These are phyloP conservation scores for Hycleus phaleratus DNA, from an alignment of 1,140 invertebrate genomes.

Conservation along the genomic window DNA sequence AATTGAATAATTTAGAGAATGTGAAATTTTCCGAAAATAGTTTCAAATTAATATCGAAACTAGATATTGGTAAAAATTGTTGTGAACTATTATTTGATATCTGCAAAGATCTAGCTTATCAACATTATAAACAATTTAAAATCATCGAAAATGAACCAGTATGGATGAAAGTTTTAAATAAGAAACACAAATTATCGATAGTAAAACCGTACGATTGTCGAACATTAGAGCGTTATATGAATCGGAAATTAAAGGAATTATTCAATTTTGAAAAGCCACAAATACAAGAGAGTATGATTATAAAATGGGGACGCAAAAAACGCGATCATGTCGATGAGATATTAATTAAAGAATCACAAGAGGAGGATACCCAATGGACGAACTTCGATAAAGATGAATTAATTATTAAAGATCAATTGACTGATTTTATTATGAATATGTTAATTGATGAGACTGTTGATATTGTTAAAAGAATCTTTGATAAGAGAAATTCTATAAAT, in stretches of 20 bases:
- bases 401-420: constrained; percentile 59
- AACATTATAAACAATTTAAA: constrained; percentile 43
- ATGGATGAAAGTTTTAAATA: constrained; percentile 45
- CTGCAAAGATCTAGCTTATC: constrained; percentile 53
- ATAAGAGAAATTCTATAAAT: neutral
- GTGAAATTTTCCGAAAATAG: constrained; percentile 40
- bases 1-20: constrained; percentile 39
- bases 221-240: constrained; percentile 46
- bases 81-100: constrained; percentile 56
- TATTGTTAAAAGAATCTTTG: constrained; percentile 21
- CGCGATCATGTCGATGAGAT: constrained; percentile 65
- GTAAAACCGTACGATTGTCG: constrained; percentile 41
- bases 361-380: constrained; percentile 64
- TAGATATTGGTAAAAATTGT: constrained; percentile 41
- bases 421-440: constrained; percentile 54
- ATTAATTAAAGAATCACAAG: constrained; percentile 57
- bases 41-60: constrained; percentile 26
- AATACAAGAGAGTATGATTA: constrained; percentile 50
- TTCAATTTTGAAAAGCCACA: constrained; percentile 50
- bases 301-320: constrained; percentile 60
- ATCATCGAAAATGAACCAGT: constrained; percentile 44
- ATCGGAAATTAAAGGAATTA: constrained; percentile 47
- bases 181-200: constrained; percentile 39
- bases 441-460: constrained; percentile 54
- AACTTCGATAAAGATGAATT: constrained; percentile 64